Conservation (phyloP, 2,797 vertebrate species). For the Cuculus canorus region DNA sequence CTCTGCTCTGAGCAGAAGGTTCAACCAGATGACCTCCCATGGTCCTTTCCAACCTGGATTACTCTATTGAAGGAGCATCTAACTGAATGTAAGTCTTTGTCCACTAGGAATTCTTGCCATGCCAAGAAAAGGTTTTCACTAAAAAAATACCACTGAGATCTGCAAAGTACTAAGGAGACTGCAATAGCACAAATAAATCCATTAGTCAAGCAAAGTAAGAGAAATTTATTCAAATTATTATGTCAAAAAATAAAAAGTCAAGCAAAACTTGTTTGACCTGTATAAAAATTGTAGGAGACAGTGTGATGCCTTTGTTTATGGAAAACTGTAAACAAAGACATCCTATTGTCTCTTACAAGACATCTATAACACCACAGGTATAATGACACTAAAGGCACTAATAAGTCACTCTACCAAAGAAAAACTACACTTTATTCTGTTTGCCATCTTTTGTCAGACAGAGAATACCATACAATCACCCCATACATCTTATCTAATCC, state of each 20-base stretch:
- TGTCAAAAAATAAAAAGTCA: neutral
- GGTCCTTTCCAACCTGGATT: neutral
- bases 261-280: neutral
- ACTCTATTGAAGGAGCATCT: neutral
- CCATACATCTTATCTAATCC: constrained; percentile 11
- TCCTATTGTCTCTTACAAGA: neutral
- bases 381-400: constrained; percentile 1
- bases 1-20: neutral
- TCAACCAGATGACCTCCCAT: neutral
- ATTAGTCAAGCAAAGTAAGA: neutral
- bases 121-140: neutral
- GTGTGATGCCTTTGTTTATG: neutral
- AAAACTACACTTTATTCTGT: neutral
- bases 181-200: neutral
- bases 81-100: neutral
- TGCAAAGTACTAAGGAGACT: neutral
- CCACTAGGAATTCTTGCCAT: neutral
- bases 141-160: neutral
- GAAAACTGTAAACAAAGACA: neutral
- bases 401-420: neutral
- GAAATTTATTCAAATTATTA: neutral
- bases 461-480: neutral
- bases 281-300: neutral
- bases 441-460: neutral
- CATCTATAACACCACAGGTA: neutral